Conservation (phyloP, 1,140 invertebrate species). For the Drosophila mayri region DNA sequence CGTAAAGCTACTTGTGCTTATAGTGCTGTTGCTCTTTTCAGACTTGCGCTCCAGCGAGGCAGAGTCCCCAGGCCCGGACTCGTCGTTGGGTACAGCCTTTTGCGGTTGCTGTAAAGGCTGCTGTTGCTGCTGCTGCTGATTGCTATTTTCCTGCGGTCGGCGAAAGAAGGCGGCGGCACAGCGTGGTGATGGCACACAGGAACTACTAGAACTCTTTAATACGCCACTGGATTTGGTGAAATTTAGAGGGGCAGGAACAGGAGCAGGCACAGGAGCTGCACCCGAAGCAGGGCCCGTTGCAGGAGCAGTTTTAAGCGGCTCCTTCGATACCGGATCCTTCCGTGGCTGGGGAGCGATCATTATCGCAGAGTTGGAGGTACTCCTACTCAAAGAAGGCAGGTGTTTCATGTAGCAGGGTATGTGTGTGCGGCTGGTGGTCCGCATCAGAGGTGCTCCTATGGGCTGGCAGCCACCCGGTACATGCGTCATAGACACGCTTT, state of each 20-base stretch:
- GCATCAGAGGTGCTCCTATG: constrained; percentile 25
- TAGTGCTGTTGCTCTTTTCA: constrained; percentile 81
- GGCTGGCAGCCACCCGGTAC: constrained; percentile 52
- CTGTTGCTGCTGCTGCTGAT: constrained; percentile 8
- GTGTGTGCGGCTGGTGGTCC: constrained; percentile 76
- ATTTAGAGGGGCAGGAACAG: background rate
- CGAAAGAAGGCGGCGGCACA: constrained; percentile 70
- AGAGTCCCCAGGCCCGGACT: constrained; percentile 31
- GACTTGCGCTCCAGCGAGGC: constrained; percentile 77
- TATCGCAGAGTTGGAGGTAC: constrained; percentile 80
- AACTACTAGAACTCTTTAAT: constrained; percentile 60
- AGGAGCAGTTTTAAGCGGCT: constrained; percentile 19
- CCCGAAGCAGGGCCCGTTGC: background rate
- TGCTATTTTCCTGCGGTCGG: constrained; percentile 46
- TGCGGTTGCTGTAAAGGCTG: constrained; percentile 11
- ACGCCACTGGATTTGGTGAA: constrained; percentile 48
- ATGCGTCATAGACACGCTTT: constrained; percentile 80
- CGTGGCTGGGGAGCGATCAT: constrained; percentile 48
- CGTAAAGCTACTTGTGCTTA: constrained; percentile 79
- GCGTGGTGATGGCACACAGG: constrained; percentile 58
- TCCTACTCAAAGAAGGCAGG: constrained; percentile 74
- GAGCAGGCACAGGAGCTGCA: background rate
- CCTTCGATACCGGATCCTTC: constrained; percentile 25
- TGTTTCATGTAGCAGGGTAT: constrained; percentile 84
- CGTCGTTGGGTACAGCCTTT: constrained; percentile 30